phyloP scores from a whole-genome alignment of 2,888 invertebrate species.

The Atherix ibis region DNA sequence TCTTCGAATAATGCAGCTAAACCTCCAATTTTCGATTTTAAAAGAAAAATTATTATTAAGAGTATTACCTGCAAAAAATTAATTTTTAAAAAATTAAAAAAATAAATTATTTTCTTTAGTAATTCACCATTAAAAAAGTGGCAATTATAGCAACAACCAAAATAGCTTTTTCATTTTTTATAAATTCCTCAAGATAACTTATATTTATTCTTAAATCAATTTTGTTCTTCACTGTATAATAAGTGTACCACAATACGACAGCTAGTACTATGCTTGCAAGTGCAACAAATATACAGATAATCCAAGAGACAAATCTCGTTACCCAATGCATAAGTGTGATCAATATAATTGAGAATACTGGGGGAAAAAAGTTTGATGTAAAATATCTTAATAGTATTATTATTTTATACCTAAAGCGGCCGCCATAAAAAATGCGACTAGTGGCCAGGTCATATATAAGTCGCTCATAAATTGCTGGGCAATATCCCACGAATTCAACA shows the following conservation, averaged over 20 bases:
- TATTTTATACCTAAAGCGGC: no score
- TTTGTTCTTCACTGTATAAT: slow-evolving; percentile 51
- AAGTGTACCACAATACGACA: slow-evolving; percentile 76
- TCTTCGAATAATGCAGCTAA: slow-evolving; percentile 76
- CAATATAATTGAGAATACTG: slow-evolving; percentile 69
- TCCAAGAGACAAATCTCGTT: slow-evolving; percentile 71
- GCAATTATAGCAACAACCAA: slow-evolving; percentile 71
- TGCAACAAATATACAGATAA: slow-evolving; percentile 68
- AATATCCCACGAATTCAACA: slow-evolving; percentile 76
- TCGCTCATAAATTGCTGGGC: slow-evolving; percentile 79
- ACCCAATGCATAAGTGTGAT: slow-evolving; percentile 71
- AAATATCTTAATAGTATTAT: neutral
- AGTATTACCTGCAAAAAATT: slow-evolving; percentile 33
- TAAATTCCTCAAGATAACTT: slow-evolving; percentile 52
- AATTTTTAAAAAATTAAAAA: neutral
- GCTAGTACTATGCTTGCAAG: slow-evolving; percentile 64
- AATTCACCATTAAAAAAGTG: slow-evolving; percentile 68
- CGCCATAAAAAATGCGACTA: no score
- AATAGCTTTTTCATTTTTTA: slow-evolving; percentile 75
- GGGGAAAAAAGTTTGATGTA: slow-evolving; percentile 22
- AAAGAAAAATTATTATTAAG: slow-evolving; percentile 53
- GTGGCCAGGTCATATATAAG: slow-evolving; percentile 74
- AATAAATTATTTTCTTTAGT: no score
- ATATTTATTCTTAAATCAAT: slow-evolving; percentile 18
- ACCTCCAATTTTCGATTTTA: slow-evolving; percentile 67